phyloP scores from a whole-genome alignment of 1,140 invertebrate genomes.

The Drosophila equinoxialis region DNA sequence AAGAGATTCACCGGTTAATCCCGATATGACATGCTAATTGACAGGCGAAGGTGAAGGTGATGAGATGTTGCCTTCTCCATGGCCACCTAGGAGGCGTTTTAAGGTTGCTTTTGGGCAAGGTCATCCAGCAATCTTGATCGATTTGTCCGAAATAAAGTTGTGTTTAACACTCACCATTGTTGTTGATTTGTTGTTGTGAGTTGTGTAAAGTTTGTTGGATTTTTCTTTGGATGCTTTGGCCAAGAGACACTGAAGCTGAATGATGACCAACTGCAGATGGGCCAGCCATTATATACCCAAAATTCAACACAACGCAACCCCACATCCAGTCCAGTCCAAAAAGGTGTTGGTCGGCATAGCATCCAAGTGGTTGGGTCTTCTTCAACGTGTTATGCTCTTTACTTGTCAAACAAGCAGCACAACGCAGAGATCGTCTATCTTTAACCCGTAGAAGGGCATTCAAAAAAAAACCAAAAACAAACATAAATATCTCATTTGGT shows the following conservation, averaged over 20 bases:
- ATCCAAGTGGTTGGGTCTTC: conserved; percentile 13
- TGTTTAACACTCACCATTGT: conserved; percentile 55
- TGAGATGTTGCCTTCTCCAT: background rate
- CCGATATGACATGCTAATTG: conserved; percentile 33
- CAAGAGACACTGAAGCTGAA: conserved; percentile 66
- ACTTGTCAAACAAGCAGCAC: conserved; percentile 33
- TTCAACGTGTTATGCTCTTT: conserved; percentile 27
- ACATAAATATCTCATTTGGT: too few relatives aligned
- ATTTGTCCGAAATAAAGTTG: conserved; percentile 3
- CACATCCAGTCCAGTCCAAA: conserved; percentile 21
- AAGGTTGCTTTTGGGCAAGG: conserved; percentile 38
- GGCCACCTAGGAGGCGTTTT: conserved; percentile 6
- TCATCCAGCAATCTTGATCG: conserved; percentile 44
- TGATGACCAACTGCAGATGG: conserved; percentile 70
- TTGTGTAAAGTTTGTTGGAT: conserved; percentile 64
- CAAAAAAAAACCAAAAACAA: background rate
- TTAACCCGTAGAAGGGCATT: conserved; percentile 35
- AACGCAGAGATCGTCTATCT: conserved; percentile 13
- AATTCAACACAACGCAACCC: conserved; percentile 16
- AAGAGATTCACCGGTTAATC: conserved; percentile 19
- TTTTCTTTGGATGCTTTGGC: conserved; percentile 54
- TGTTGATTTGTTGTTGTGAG: conserved; percentile 62
- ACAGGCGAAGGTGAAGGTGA: conserved; percentile 50
- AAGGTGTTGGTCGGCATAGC: conserved; percentile 33
- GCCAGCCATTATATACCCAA: conserved; percentile 63